Evolutionary conservation across 2,888 invertebrate genomes (phyloP).

Genomic region (Falcaria lacertinaria): DNA sequence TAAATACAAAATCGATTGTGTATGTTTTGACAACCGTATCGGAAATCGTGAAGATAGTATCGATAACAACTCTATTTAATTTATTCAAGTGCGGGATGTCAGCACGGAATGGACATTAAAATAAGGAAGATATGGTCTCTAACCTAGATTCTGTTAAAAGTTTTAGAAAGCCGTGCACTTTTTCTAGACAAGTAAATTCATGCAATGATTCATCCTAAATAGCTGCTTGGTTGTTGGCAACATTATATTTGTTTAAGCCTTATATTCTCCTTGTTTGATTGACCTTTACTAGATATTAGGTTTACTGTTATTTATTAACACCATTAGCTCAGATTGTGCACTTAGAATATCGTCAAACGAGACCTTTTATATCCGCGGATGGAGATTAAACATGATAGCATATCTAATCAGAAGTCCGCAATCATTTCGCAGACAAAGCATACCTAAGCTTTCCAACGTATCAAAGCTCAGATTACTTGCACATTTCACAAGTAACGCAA

Average conservation of each 20-base stretch:
- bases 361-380: conserved; percentile 8
- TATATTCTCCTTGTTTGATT: background rate
- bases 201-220: conserved; percentile 2
- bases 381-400: conserved; percentile 12
- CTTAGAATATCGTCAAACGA: background rate
- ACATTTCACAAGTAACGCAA: conserved; percentile 42
- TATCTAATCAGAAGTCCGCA: conserved; percentile 30
- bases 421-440: conserved; percentile 26
- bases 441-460: conserved; percentile 27
- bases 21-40: background rate
- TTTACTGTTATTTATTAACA: conserved; percentile 2
- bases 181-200: background rate
- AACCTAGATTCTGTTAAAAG: conserved; percentile 1
- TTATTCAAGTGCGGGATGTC: background rate
- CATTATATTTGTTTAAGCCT: background rate
- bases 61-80: background rate
- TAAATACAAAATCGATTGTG: background rate
- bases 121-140: conserved; percentile 1
- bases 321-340: conserved; percentile 6
- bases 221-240: background rate
- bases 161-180: conserved; percentile 2
- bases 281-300: background rate
- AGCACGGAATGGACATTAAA: conserved; percentile 1
- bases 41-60: background rate
- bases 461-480: conserved; percentile 29